Evolutionary conservation across 2,888 invertebrate species (phyloP), one percentile per base, ranked within the genome.

Genomic region (Cordilura impudica): DNA sequence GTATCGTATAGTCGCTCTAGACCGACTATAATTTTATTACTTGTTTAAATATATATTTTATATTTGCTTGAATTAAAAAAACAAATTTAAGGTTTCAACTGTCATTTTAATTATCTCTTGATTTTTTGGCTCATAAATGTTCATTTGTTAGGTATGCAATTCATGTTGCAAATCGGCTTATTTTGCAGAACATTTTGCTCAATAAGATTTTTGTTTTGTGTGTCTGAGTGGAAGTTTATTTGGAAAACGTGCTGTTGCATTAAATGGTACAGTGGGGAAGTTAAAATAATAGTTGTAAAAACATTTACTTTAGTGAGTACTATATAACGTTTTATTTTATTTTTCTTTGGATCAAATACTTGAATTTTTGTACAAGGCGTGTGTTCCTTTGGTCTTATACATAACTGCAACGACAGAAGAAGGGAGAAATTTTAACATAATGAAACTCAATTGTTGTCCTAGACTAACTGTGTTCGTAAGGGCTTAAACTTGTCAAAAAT

Each of bases 161-260:
- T 73, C 54, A 69, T 79, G 76, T 76, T 73, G 69, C 72, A 75
- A 81, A 81, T 77, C 80, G 77, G 76, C 76, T 80, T 80, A 80
- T 72, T 80, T 80, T 72, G 39, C 72, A 72, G 73, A 77, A 70
- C 73, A 73, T 81, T 69, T 76, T 54, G 69, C 51, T 63, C 63
- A 63, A 63, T 63, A 51, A 63, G 49, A 31, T 26, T 16, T 10
- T 18, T 56, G 8, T 49, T 12, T 29, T 49, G 47, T 23, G 26
- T 43, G 3, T 26, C 16, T 67, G 29, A 16, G 16, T 26, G 16
- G 43, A 26, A 71, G 60, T 71, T 66, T 35, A 61, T 61, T 71
- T 77, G 45, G 61, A 14, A 54, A 39, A 71, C 71, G 74, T 79
- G 78, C 49, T 56, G 39, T 63, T 54, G 74, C 70, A 75, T 63